Evolutionary conservation across 2,113 vertebrate genomes (phyloP).

Genomic region (Neotragus pygmaeus): DNA sequence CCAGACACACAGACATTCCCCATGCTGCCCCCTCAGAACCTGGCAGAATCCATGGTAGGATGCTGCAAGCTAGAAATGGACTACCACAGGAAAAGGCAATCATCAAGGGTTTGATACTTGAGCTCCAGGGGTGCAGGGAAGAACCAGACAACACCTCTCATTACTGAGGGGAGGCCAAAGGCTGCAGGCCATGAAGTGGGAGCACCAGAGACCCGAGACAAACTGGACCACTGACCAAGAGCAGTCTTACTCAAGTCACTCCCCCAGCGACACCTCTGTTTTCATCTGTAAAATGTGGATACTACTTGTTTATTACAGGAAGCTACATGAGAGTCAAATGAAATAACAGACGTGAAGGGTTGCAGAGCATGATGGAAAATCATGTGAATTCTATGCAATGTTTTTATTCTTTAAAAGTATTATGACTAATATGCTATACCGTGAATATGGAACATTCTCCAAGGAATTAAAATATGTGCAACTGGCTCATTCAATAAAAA

Average conservation of each 20-base stretch:
- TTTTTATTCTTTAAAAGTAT: neutral
- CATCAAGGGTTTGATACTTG: neutral
- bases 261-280: rapidly evolving
- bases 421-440: neutral
- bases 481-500: neutral
- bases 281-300: neutral
- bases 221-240: neutral
- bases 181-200: neutral
- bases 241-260: neutral
- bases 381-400: neutral
- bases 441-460: neutral
- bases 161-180: neutral
- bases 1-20: neutral
- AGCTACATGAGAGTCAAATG: neutral
- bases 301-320: neutral
- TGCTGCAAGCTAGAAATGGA: neutral
- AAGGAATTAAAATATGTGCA: neutral
- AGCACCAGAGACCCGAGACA: neutral
- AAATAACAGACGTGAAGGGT: neutral
- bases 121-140: neutral
- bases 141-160: no score
- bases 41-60: neutral
- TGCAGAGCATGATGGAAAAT: neutral
- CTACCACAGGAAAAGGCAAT: neutral
- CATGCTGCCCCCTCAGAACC: neutral